These are phyloP conservation scores for Anthophora plumipes DNA, from an alignment of 2,888 invertebrate species.

Conservation along the genomic window DNA sequence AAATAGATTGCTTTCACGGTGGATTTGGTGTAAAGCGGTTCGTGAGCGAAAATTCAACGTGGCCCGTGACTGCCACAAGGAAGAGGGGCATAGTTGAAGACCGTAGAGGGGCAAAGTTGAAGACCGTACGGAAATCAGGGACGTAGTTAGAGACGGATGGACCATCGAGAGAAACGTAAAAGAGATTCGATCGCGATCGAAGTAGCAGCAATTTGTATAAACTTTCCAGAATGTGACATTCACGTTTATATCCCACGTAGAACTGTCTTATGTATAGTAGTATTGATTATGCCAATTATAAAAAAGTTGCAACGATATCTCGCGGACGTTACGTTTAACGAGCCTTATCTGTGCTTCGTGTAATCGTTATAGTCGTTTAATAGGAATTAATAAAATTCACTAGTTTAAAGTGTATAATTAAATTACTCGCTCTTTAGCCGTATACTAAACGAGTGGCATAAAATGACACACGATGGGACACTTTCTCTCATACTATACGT, in stretches of 20 bases:
- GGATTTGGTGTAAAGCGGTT: background rate
- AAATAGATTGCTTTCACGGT: no score
- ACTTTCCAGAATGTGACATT: conserved; percentile 7
- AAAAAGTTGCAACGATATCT: conserved; percentile 24
- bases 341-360: conserved; percentile 14
- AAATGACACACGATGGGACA: background rate
- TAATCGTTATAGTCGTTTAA: conserved; percentile 12
- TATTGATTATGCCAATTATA: conserved; percentile 16
- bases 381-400: conserved; percentile 1
- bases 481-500: background rate
- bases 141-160: conserved; percentile 33
- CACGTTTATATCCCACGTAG: background rate
- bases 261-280: conserved; percentile 5
- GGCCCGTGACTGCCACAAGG: background rate
- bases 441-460: background rate
- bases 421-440: conserved; percentile 30
- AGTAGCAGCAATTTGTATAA: conserved; percentile 17
- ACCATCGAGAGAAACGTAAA: conserved; percentile 14
- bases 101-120: conserved; percentile 18
- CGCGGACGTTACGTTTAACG: conserved; percentile 15
- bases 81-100: background rate
- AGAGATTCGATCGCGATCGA: conserved; percentile 2
- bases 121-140: conserved; percentile 52
- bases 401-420: conserved; percentile 8
- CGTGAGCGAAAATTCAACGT: conserved; percentile 1